A percentile compares a stretch with the other conserved stretches of the same genome.
phyloP scores from a whole-genome alignment of 2,888 invertebrate species.

The Urechis unicinctus region DNA sequence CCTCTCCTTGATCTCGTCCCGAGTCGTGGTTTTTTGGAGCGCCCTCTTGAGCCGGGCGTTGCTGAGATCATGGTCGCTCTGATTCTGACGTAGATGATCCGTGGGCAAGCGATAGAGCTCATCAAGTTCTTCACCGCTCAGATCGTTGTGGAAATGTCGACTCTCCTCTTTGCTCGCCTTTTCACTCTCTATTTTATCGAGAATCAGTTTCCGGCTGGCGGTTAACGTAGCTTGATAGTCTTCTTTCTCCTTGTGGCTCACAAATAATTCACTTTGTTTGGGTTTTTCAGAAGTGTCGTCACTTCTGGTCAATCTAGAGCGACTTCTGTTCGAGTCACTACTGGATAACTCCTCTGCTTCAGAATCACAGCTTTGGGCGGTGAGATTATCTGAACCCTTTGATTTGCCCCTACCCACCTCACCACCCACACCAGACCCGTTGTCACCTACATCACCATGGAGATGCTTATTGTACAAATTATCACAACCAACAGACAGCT shows the following conservation, averaged over 20 bases:
- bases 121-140: slow-evolving; percentile 29
- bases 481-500: too few species aligned
- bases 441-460: too few species aligned
- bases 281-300: too few species aligned
- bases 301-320: too few species aligned
- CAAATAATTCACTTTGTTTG: too few species aligned
- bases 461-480: too few species aligned
- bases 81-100: slow-evolving; percentile 25
- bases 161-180: neutral
- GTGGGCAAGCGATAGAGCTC: slow-evolving; percentile 34
- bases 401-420: too few species aligned
- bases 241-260: too few species aligned
- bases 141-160: slow-evolving; percentile 12
- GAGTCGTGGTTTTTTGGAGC: neutral
- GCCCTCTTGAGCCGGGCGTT: neutral
- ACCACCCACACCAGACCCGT: too few species aligned
- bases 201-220: slow-evolving; percentile 10
- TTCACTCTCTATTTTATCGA: slow-evolving; percentile 13
- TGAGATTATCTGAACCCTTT: too few species aligned
- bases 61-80: neutral
- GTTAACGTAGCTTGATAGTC: too few species aligned
- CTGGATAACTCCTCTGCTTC: neutral
- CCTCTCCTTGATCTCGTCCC: slow-evolving; percentile 2
- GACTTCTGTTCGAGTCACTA: too few species aligned
- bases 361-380: neutral